Evolutionary conservation across 2,113 vertebrate species (phyloP).

Genomic region (Proteles cristata): DNA sequence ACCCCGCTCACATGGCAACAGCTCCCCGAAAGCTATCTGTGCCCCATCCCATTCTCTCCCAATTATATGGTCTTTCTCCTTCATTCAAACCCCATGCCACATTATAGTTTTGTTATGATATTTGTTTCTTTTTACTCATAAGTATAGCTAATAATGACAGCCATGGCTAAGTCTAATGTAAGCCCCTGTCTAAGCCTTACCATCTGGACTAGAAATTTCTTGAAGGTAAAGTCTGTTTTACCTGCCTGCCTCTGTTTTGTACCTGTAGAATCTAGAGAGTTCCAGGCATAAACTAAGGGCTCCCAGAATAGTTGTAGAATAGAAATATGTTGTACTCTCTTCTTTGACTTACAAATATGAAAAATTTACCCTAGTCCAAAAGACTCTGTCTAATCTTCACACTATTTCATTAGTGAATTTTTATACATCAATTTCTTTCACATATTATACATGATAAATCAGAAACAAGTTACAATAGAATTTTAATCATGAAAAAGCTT

Average conservation of each 20-base stretch:
- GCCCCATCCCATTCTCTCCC: background rate
- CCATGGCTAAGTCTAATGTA: background rate
- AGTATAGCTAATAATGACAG: background rate
- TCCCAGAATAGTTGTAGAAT: background rate
- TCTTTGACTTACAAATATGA: constrained; percentile 7
- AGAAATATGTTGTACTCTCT: constrained; percentile 4
- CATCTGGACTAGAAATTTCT: background rate
- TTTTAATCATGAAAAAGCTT: constrained; percentile 18
- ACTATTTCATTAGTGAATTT: background rate
- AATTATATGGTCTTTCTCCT: background rate
- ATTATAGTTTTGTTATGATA: background rate
- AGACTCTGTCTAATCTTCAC: background rate
- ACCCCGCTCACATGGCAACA: background rate
- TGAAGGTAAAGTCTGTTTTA: background rate
- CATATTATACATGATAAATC: background rate
- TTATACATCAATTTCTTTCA: background rate
- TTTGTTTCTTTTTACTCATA: background rate
- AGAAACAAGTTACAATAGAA: constrained; percentile 39
- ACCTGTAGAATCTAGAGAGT: background rate
- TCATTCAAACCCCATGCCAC: background rate
- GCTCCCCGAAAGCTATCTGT: background rate
- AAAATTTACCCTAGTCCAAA: constrained; percentile 6
- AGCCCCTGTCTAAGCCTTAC: background rate
- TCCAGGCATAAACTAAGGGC: background rate
- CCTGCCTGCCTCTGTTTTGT: background rate